A percentile compares a stretch with the other conserved stretches of the same genome.
phyloP scores from a whole-genome alignment of 2,797 vertebrate species.

The Sebastes taczanowskii region DNA sequence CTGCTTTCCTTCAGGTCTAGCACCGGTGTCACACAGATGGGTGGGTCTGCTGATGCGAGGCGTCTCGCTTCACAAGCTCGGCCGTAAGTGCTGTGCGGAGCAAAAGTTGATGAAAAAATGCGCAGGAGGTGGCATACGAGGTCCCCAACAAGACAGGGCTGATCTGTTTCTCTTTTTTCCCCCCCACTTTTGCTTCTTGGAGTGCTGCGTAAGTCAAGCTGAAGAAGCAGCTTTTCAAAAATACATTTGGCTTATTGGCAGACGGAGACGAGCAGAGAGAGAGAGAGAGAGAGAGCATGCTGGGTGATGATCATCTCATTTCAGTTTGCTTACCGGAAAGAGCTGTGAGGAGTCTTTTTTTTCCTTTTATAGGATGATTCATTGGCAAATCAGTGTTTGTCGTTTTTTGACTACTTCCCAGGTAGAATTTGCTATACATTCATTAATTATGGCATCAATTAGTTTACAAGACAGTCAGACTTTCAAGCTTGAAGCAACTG shows the following conservation, averaged over 20 bases:
- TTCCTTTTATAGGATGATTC: neutral
- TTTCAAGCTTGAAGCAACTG: constrained; percentile 16
- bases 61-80: constrained; percentile 7
- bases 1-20: constrained; percentile 1
- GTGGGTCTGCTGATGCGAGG: constrained; percentile 24
- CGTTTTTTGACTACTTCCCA: neutral
- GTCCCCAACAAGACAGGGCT: neutral
- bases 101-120: constrained; percentile 10
- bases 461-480: constrained; percentile 32
- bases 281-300: constrained; percentile 14
- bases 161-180: neutral
- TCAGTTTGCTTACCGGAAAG: neutral
- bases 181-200: constrained; percentile 6
- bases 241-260: constrained; percentile 66
- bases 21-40: constrained; percentile 16
- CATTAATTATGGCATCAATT: constrained; percentile 41
- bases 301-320: constrained; percentile 1
- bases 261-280: neutral
- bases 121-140: neutral
- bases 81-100: constrained; percentile 56
- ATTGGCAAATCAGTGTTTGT: constrained; percentile 9
- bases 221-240: constrained; percentile 40
- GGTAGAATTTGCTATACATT: constrained; percentile 57
- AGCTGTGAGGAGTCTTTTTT: neutral
- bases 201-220: neutral